Evolutionary conservation across 2,888 invertebrate species (phyloP).

Genomic region (Nephrocerus scutellatus): DNA sequence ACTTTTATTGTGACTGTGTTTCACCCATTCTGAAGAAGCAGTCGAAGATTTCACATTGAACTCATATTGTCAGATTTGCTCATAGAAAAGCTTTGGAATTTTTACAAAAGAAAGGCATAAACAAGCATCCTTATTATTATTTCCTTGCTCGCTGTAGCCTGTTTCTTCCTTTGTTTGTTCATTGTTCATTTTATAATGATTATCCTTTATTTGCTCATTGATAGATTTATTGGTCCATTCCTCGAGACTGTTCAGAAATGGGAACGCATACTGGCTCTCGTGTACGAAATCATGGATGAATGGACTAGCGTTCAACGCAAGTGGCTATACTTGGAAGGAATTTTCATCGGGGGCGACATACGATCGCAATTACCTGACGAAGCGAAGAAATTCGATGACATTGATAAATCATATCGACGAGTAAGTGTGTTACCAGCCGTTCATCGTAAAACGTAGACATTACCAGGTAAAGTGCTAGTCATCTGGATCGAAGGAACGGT

Average conservation of each 20-base stretch:
- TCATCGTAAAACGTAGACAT: not conserved
- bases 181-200: not conserved
- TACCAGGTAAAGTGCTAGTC: not conserved
- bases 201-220: slow-evolving; percentile 18
- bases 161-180: not conserved
- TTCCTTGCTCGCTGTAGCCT: slow-evolving; percentile 10
- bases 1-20: no score
- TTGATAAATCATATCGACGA: slow-evolving; percentile 72
- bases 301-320: slow-evolving; percentile 83
- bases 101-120: not conserved
- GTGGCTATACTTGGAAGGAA: slow-evolving; percentile 89
- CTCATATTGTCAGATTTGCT: no score
- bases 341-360: slow-evolving; percentile 86
- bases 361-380: slow-evolving; percentile 80
- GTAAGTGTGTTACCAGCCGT: slow-evolving; percentile 43
- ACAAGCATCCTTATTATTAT: not conserved
- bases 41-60: no score
- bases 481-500: no score
- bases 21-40: no score
- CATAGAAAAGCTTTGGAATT: no score
- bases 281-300: slow-evolving; percentile 80
- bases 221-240: slow-evolving; percentile 83
- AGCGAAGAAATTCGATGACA: slow-evolving; percentile 82
- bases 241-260: slow-evolving; percentile 72
- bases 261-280: slow-evolving; percentile 72